Evolutionary conservation across 2,797 vertebrate genomes (phyloP).

Genomic region (Hydrocynus forskahlii): DNA sequence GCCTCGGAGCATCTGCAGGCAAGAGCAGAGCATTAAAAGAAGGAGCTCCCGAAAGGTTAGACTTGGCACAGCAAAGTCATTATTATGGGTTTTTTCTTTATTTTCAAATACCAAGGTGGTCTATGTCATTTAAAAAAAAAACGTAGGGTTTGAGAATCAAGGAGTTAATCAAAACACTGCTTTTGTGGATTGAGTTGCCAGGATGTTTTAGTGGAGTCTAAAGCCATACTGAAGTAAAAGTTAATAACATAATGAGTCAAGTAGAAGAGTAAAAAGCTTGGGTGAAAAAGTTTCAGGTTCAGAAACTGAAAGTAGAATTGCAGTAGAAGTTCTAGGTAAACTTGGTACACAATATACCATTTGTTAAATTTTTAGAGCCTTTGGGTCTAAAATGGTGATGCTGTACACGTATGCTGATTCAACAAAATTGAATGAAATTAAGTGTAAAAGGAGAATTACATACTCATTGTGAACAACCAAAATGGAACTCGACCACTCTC

Average conservation of each 20-base stretch:
- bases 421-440: too few species aligned
- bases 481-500: too few species aligned
- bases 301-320: too few species aligned
- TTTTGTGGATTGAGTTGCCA: background rate
- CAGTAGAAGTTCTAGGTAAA: too few species aligned
- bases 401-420: too few species aligned
- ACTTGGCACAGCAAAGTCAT: conserved; percentile 11
- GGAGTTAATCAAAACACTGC: background rate
- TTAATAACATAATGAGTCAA: background rate
- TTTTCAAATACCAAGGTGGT: conserved; percentile 20
- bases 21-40: conserved; percentile 51
- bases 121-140: conserved; percentile 6
- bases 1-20: conserved; percentile 62
- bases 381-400: too few species aligned
- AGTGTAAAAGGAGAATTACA: too few species aligned
- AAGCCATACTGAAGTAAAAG: background rate
- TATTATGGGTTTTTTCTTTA: conserved; percentile 14
- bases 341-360: too few species aligned
- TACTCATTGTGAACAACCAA: too few species aligned
- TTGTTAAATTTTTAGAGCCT: too few species aligned
- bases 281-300: too few species aligned
- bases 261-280: too few species aligned
- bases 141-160: background rate
- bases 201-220: background rate
- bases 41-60: conserved; percentile 53